Evolutionary conservation across 2,888 invertebrate species (phyloP).

Genomic region (Tetranychus truncatus): DNA sequence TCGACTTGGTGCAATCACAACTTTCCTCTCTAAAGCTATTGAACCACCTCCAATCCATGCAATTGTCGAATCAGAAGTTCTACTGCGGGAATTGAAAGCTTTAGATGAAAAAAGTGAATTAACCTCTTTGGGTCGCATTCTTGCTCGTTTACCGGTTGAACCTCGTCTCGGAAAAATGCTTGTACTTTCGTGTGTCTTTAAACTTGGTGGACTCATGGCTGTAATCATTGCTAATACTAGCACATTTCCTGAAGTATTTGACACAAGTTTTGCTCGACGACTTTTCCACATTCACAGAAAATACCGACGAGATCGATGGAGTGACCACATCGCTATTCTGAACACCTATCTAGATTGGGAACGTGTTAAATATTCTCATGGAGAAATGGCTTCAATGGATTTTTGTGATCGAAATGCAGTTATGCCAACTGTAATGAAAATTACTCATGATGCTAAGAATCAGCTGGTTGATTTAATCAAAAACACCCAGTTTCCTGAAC

Average conservation of each 20-base stretch:
- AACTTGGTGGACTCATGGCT: conserved; percentile 71
- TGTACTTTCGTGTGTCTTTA: conserved; percentile 76
- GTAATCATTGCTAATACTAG: conserved; percentile 88
- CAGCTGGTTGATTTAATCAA: conserved; percentile 49
- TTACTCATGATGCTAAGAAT: conserved; percentile 76
- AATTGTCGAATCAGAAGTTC: conserved; percentile 87
- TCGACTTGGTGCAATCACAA: conserved; percentile 51
- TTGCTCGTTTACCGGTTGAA: conserved; percentile 86
- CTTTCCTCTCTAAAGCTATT: conserved; percentile 74
- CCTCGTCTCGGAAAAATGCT: conserved; percentile 92
- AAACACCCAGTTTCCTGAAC: conserved; percentile 72
- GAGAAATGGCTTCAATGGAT: conserved; percentile 47
- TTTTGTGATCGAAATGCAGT: conserved; percentile 85
- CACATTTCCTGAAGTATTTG: conserved; percentile 84
- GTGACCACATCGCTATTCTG: conserved; percentile 66
- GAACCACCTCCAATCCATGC: conserved; percentile 94
- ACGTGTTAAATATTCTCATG: conserved; percentile 35
- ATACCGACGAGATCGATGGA: conserved; percentile 64
- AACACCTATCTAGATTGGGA: conserved; percentile 38
- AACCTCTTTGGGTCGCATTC: conserved; percentile 75
- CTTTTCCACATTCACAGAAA: conserved; percentile 65
- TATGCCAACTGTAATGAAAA: conserved; percentile 66
- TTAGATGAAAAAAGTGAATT: conserved; percentile 66
- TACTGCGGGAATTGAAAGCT: conserved; percentile 65
- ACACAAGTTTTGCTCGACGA: conserved; percentile 42